These are phyloP conservation scores for Drosophila tsacasi DNA, from an alignment of 1,140 invertebrate species.

Conservation along the genomic window DNA sequence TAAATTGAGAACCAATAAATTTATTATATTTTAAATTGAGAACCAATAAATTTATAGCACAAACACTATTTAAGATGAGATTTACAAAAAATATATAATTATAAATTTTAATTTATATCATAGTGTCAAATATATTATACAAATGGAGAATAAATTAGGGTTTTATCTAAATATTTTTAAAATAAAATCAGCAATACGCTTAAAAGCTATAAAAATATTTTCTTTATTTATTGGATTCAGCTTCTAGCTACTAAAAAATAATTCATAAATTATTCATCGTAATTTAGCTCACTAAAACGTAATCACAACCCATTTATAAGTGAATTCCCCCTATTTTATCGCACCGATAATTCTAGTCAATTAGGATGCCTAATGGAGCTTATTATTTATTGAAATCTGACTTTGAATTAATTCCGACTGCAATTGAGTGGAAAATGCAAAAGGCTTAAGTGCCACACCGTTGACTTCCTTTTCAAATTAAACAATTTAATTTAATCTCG, in stretches of 20 bases:
- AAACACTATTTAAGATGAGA: not conserved
- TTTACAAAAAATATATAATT: not conserved
- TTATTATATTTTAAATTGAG: not conserved
- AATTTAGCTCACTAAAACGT: not conserved
- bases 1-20: not conserved
- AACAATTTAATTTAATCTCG: slow-evolving; percentile 45
- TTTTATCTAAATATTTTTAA: not conserved
- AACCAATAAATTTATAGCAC: not conserved
- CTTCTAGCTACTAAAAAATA: not conserved
- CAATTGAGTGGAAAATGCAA: slow-evolving; percentile 13
- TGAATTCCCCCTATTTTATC: not conserved
- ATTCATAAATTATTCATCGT: not conserved
- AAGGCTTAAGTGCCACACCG: slow-evolving; percentile 30
- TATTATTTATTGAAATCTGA: slow-evolving; percentile 32
- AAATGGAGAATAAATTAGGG: not conserved
- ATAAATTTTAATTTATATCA: not conserved
- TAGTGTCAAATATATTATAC: not conserved
- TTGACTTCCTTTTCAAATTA: slow-evolving; percentile 20
- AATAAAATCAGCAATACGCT: not conserved
- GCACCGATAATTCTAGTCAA: slow-evolving; percentile 17
- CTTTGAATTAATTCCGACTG: slow-evolving; percentile 3
- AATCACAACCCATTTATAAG: not conserved
- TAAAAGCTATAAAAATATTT: not conserved
- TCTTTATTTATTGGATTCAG: not conserved
- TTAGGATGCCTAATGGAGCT: slow-evolving; percentile 23